phyloP scores from a whole-genome alignment of 2,113 vertebrate genomes.

The Cynoglossus semilaevis region DNA sequence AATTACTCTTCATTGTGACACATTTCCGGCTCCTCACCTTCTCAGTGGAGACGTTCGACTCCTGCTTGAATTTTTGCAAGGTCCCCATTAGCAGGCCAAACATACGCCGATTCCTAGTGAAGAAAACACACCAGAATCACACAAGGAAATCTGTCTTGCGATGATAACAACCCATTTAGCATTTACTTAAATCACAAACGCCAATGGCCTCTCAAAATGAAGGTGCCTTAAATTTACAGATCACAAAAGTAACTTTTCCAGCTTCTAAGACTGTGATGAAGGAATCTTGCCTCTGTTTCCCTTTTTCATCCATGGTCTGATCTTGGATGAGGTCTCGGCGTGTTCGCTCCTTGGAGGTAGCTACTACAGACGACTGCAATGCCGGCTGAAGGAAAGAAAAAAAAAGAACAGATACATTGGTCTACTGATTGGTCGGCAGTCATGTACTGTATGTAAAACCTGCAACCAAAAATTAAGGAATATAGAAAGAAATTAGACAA shows the following conservation, averaged over 20 bases:
- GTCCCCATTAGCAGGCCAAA: conserved; percentile 99
- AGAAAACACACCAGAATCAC: conserved; percentile 5
- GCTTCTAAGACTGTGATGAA: too few species aligned
- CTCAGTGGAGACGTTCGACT: conserved; percentile 93
- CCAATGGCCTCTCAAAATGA: too few species aligned
- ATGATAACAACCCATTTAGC: too few species aligned
- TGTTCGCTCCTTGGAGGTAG: conserved; percentile 99
- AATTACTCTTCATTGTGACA: too few species aligned
- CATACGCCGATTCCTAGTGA: conserved; percentile 94
- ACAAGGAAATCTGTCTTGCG: neutral
- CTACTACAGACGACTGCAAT: conserved; percentile 98
- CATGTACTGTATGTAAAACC: neutral
- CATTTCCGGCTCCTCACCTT: conserved; percentile 74
- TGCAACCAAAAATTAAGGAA: too few species aligned
- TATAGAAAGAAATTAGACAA: too few species aligned
- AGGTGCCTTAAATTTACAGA: too few species aligned
- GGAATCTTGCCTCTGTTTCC: conserved; percentile 89
- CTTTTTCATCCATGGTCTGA: conserved; percentile 98
- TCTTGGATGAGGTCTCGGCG: conserved; percentile 99
- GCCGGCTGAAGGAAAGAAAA: conserved; percentile 80
- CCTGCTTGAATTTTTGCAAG: conserved; percentile 98
- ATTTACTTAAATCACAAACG: too few species aligned
- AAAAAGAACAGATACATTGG: neutral
- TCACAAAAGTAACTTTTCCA: too few species aligned
- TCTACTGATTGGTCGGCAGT: neutral